A percentile compares a stretch with the other conserved stretches of the same genome.
phyloP scores from a whole-genome alignment of 2,888 invertebrate species.

The Quadroppia sp. region DNA sequence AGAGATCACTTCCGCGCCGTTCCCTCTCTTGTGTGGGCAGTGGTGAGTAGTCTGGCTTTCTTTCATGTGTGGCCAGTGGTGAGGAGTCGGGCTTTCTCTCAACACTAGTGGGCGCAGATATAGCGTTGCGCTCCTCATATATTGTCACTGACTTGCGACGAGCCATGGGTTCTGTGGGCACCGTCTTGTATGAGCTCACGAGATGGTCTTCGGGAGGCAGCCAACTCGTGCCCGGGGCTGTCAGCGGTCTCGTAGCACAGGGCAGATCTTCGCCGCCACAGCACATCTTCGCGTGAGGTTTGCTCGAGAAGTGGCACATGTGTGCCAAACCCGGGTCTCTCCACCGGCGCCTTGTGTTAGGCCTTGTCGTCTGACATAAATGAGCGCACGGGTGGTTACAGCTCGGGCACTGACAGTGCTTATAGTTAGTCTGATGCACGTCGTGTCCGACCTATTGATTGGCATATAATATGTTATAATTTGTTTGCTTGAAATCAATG shows the following conservation, averaged over 20 bases:
- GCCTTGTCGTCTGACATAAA: constrained; percentile 42
- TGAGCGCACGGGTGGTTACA: constrained; percentile 45
- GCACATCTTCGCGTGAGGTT: constrained; percentile 44
- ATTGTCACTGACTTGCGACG: constrained; percentile 37
- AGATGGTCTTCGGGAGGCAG: background rate
- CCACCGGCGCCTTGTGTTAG: constrained; percentile 40
- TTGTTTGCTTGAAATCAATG: background rate
- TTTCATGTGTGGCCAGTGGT: background rate
- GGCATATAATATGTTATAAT: background rate
- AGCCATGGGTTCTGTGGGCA: constrained; percentile 17
- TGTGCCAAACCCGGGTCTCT: constrained; percentile 43
- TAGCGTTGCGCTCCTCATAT: background rate
- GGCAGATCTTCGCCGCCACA: constrained; percentile 45
- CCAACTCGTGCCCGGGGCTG: constrained; percentile 37
- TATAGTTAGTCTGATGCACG: constrained; percentile 42
- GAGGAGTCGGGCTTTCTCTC: background rate
- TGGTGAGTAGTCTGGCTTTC: background rate
- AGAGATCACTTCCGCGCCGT: constrained; percentile 41
- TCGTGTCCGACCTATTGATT: constrained; percentile 43
- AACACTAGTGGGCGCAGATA: constrained; percentile 15
- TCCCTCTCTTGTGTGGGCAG: background rate
- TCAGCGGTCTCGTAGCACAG: constrained; percentile 31
- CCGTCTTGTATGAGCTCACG: constrained; percentile 29
- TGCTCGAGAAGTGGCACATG: constrained; percentile 45
- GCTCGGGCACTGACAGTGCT: constrained; percentile 44